Base-by-base conservation (phyloP, 2,797 vertebrate genomes). In the Phyllotis vaccarum region DNA sequence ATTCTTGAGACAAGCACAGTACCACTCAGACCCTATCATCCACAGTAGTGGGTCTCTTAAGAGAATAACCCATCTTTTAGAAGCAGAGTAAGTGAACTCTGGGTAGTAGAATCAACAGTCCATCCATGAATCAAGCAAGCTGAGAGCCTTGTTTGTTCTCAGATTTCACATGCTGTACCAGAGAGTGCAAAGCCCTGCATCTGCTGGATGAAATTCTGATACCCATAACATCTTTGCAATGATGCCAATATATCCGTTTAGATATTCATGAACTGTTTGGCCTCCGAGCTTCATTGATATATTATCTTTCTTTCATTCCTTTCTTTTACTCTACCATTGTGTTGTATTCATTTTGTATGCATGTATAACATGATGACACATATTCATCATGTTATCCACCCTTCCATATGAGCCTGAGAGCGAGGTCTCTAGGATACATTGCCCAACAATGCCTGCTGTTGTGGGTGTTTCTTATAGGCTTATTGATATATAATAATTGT, bases 401-500 rank as follows among this genome's bases (percentile, higher is more conserved):
- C 12, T 82, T 81, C n/a, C 34, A 1, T 24, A 74, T n/a, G 40
- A 85, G 37, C 88, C 86, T 27, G 16, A 82, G 87, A 66, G 37
- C 22, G 83, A 40, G 64, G 46, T 21, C 27, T 92, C 13, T 49
- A 11, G 16, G 60, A 81, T 13, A 19, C 14, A 43, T 6, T 56
- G 29, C 19, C 43, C 62, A 76, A 16, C 3, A 58, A 1, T n/a
- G 56, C 37, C 1, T 16, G 19, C 22, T 64, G 88, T 76, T 70
- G 34, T 54, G 58, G 9, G 16, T 90, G 49, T 86, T 74, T 46
- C 19, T 52, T 46, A 6, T 14, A 37, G 29, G 27, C 70, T 90
- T 80, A 75, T 49, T 76, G 89, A 89, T 60, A n/a, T 52, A 54
- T 93, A 95, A 92, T 72, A 89, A 96, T 90, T 74, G 40, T 86